A percentile compares a stretch with the other conserved stretches of the same genome.
Evolutionary conservation across 2,797 vertebrate genomes (phyloP).

Genomic region (Myotis daubentonii): DNA sequence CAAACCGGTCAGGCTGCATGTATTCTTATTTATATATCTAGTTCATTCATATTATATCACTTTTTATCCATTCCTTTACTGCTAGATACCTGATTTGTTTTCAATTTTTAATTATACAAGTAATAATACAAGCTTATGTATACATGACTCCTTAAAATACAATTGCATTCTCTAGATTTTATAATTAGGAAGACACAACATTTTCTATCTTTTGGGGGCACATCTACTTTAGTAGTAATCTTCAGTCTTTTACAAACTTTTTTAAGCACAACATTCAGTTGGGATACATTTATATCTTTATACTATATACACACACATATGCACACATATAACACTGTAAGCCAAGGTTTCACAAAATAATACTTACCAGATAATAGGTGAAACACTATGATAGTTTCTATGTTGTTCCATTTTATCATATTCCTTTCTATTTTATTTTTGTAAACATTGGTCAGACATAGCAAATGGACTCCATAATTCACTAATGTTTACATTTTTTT

Average conservation of each 20-base stretch:
- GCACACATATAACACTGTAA: neutral
- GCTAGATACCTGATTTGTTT: neutral
- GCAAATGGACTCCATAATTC: neutral
- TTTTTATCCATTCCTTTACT: neutral
- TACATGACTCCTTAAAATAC: neutral
- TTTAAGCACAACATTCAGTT: neutral
- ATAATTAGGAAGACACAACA: neutral
- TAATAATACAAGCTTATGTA: neutral
- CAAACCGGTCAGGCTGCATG: too few species aligned
- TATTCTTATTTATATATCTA: neutral
- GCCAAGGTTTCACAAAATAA: neutral
- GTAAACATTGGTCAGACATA: neutral
- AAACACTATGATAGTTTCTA: neutral
- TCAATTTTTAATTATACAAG: neutral
- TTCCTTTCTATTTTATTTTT: neutral
- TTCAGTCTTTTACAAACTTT: neutral
- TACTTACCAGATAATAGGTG: neutral
- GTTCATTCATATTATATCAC: neutral
- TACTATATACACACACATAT: neutral
- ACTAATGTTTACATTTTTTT: neutral
- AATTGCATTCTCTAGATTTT: neutral
- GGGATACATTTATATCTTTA: neutral
- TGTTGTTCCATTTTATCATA: neutral
- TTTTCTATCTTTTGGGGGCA: neutral
- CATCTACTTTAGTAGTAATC: neutral